Base-by-base conservation (phyloP, 2,113 vertebrate genomes). In the Leiothrix lutea region DNA sequence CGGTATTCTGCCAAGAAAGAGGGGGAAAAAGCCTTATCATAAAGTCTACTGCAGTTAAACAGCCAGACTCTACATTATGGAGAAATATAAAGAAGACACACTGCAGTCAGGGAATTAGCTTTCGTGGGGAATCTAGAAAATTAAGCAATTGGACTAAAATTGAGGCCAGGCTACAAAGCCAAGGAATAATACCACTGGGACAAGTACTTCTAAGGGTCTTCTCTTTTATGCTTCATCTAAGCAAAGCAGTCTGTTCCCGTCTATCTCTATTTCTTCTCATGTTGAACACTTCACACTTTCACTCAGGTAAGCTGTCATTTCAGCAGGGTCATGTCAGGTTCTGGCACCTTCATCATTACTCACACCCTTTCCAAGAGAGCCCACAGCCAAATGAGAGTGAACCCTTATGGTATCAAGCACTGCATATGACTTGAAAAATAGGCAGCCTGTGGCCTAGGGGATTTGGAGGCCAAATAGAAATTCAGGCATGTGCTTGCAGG, bases 81-180 rank as follows among this genome's bases (percentile, higher is more conserved):
- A 93, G 96, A 97, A 97, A 96, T 97, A 98, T 97, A 98, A 98
- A 98, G 97, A 97, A 95, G 96, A 96, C 91, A 94, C 90, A 95
- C 88, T 93, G 96, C 90, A 95, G 96, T 93, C 80, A 93, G 97
- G 97, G 94, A 95, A 97, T 96, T 95, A 77, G 89, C 90, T 97
- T 97, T 97, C 79, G 28, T 53, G 83, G 95, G 92, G 84, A 81
- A 82, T 87, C 89, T 42, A 95, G 94, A 97, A 98, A 97, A 98
- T 97, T 88, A 97, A 96, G 91, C 97, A 97, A 97, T 94, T 97
- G 96, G 96, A 97, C 93, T 95, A 91, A 96, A 96, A 96, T 61
- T 94, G 96, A 95, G 94, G 94, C 97, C 94, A 97, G 89, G 92
- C 29, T 53, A 89, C 74, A 56, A 86, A 97, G 96, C 91, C 94